Evolutionary conservation across 2,797 vertebrate species (phyloP), one percentile per base, ranked within the genome.

Genomic region (Pseudocheirus occidentalis): DNA sequence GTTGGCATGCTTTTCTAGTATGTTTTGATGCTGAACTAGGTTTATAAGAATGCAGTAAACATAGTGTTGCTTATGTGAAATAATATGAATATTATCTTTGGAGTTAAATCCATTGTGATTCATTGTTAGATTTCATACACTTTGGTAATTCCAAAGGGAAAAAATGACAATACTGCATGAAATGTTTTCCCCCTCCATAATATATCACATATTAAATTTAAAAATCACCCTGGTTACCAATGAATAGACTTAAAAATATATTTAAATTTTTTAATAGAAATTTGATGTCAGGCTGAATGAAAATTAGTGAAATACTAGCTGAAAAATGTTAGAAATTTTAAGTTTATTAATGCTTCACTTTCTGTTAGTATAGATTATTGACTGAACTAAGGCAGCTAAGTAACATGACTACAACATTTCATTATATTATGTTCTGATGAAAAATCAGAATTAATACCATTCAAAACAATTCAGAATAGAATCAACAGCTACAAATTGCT

Each of bases 401-500:
- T 54, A 94, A 94, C 50, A 95, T 92, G 92, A 92, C 1, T 95
- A n/a, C 50, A 93, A 13, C 5, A 52, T 96, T 96, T 97, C 54
- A 55, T 92, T 94, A 5, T 1, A 46, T 97, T 93, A 91, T 95
- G 58, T 97, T 97, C 97, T 96, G 97, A 94, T 94, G 90, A 95
- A 96, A 90, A 0, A 50, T 96, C 52, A 97, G 58, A 92, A 91
- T 95, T 97, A 92, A 90, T 96, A 31, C 2, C 53, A 29, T 92
- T 96, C 11, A 4, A 94, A 92, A 96, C 57, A 92, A 40, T 97
- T 59, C 81, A 90, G 93, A 95, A 96, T 50, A 96, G 46, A 95
- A 94, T 94, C 89, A 96, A 97, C 94, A 97, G 95, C 87, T 98
- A 95, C 53, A 94, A 97, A 97, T 95, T 97, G 91, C 97, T 97